Percentiles rank a stretch among this genome's conserved stretches.
These are phyloP conservation scores for Hemithea aestivaria DNA, from an alignment of 2,888 invertebrate species.

Conservation along the genomic window DNA sequence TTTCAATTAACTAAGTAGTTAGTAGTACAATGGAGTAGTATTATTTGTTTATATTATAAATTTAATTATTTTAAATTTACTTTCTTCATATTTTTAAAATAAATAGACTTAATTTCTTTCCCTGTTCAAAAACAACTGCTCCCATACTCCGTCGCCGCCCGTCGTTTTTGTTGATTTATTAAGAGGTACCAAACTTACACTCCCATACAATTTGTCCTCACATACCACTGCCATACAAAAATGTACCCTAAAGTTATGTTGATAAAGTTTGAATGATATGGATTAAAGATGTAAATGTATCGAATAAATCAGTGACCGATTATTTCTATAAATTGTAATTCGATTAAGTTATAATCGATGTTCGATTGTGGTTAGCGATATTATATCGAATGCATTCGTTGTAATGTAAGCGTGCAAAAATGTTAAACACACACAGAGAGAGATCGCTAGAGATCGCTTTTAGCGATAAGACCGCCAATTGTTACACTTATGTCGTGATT, in stretches of 20 bases:
- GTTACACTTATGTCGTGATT: too few species aligned
- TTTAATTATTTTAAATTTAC: too few species aligned
- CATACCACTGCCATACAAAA: slow-evolving; percentile 23
- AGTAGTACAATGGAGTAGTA: too few species aligned
- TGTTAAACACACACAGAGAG: too few species aligned
- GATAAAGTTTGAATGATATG: slow-evolving; percentile 27
- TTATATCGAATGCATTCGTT: slow-evolving; percentile 23
- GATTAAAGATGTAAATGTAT: slow-evolving; percentile 28
- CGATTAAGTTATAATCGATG: slow-evolving; percentile 75
- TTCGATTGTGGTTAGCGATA: slow-evolving; percentile 52
- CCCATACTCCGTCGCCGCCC: slow-evolving; percentile 72
- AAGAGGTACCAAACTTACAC: slow-evolving; percentile 66
- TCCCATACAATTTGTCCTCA: slow-evolving; percentile 69
- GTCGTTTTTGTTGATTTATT: slow-evolving; percentile 78
- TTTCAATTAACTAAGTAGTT: too few species aligned
- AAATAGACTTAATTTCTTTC: slow-evolving; percentile 33
- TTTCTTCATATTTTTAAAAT: background rate
- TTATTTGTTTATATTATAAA: too few species aligned
- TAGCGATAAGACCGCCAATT: too few species aligned
- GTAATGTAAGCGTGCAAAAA: slow-evolving; percentile 3
- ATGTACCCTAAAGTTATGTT: slow-evolving; percentile 21
- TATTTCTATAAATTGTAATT: slow-evolving; percentile 78
- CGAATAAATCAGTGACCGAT: slow-evolving; percentile 73
- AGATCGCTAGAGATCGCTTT: too few species aligned
- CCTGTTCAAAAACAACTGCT: slow-evolving; percentile 48